Base-by-base conservation (phyloP, 2,888 invertebrate species). In the Anoplius nigerrimus region DNA sequence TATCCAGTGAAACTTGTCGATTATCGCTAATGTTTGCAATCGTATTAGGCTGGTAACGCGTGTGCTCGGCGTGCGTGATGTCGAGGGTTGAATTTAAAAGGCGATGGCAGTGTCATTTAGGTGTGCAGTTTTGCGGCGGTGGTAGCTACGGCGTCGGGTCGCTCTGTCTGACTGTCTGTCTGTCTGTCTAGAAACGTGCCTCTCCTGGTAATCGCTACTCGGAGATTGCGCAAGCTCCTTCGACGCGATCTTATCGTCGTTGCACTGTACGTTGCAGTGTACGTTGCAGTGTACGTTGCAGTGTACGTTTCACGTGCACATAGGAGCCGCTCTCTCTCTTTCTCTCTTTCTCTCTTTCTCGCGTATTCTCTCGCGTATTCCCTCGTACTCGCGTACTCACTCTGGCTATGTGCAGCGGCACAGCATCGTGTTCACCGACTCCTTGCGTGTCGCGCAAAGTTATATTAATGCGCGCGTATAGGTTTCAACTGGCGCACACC, bases 201-300 rank as follows among this genome's bases (percentile, higher is more conserved):
- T 69, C 67, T 62, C 62, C 60, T 62, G 70, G 73, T 78, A 79
- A 79, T 79, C 80, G 78, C 74, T 72, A 69, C 69, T 70, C 72
- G 68, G 34, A 76, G 76, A 80, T 79, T 79, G 79, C 80, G 80
- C 79, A 80, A 79, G 71, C 67, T 69, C 65, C 76, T 74, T 75
- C 71, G 62, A 48, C 63, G 65, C 70, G 79, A 79, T 79, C 80
- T 79, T 79, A 79, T 79, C 79, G 71, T 20, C 52, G 16, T 34
- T 0, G 42, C 42, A 42, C 54, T 45, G 60, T n/a, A n/a, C n/a
- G n/a, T n/a, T n/a, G n/a, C n/a, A n/a, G n/a, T n/a, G n/a, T n/a
- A n/a, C n/a, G n/a, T 66, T 63, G 66, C 70, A 59, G 24, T 56
- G 6, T 56, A 20, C 48, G 8, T 5, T n/a, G 20, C 52, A 21